Evolutionary conservation across 1,140 invertebrate genomes (phyloP).

Genomic region (Coelopa frigida): DNA sequence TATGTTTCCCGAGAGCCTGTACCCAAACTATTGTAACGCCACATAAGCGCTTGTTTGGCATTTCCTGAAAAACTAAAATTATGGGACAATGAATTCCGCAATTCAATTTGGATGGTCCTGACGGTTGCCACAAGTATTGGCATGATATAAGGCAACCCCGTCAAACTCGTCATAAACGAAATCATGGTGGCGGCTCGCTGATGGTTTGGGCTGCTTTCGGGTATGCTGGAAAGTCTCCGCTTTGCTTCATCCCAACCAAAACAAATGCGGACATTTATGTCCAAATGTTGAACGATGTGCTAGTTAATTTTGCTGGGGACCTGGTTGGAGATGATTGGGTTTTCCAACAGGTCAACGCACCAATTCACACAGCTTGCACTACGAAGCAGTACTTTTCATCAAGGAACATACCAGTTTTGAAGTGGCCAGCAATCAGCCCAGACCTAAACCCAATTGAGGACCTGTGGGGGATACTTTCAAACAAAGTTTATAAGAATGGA

Average conservation of each 20-base stretch:
- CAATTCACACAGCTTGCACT: constrained; percentile 1
- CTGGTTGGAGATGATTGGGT: constrained; percentile 3
- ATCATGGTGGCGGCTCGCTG: constrained; percentile 3
- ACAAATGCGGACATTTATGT: neutral
- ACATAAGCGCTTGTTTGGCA: neutral
- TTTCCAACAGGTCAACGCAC: constrained; percentile 4
- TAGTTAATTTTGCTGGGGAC: constrained; percentile 5
- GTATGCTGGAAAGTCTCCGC: neutral
- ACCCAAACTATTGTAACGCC: constrained; percentile 1
- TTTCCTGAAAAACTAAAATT: constrained; percentile 9
- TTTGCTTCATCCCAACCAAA: constrained; percentile 5
- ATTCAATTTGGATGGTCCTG: constrained; percentile 21
- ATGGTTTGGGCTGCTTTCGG: constrained; percentile 15
- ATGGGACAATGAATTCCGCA: constrained; percentile 3
- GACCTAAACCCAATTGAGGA: constrained; percentile 19
- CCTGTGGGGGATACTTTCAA: constrained; percentile 14
- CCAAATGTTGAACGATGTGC: neutral
- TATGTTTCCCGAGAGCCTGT: neutral
- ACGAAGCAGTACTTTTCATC: constrained; percentile 5
- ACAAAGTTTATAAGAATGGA: constrained; percentile 11
- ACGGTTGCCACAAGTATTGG: constrained; percentile 18
- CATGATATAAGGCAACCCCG: constrained; percentile 15
- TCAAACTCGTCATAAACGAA: neutral
- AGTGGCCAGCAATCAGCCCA: constrained; percentile 13
- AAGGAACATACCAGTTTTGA: constrained; percentile 8